Evolutionary conservation across 1,140 invertebrate species (phyloP).

Genomic region (Meloidogyne hapla): DNA sequence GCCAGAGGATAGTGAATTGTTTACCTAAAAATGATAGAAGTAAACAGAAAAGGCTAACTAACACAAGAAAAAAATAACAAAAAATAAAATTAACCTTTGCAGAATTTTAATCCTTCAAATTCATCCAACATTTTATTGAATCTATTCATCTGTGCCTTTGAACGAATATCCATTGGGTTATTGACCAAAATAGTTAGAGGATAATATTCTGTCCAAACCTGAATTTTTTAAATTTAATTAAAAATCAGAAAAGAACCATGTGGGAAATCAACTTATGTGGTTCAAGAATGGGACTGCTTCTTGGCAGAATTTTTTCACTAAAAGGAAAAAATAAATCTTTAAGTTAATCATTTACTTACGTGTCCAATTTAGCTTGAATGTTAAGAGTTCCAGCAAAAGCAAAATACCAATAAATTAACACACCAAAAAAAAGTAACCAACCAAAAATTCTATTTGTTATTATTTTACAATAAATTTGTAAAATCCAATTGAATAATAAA

Average conservation of each 20-base stretch:
- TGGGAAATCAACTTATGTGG: slow-evolving; percentile 57
- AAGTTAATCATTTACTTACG: neutral
- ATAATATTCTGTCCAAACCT: slow-evolving; percentile 60
- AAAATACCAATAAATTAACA: slow-evolving; percentile 56
- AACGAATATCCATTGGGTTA: slow-evolving; percentile 53
- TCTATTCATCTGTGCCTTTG: slow-evolving; percentile 4
- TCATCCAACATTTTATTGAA: slow-evolving; percentile 54
- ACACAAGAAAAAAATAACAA: neutral
- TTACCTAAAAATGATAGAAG: slow-evolving; percentile 28
- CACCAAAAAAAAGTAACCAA: slow-evolving; percentile 22
- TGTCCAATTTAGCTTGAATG: slow-evolving; percentile 35
- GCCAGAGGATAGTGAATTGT: slow-evolving; percentile 52
- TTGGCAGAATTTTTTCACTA: slow-evolving; percentile 54
- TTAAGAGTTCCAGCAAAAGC: slow-evolving; percentile 48
- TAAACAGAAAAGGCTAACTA: too few species aligned
- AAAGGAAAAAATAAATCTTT: neutral
- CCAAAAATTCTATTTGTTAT: slow-evolving; percentile 22
- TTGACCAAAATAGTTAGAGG: slow-evolving; percentile 62
- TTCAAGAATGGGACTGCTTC: slow-evolving; percentile 49
- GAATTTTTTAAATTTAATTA: too few species aligned
- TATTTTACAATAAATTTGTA: slow-evolving; percentile 33
- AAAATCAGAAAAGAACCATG: too few species aligned
- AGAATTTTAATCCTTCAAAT: slow-evolving; percentile 46
- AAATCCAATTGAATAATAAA: slow-evolving; percentile 7
- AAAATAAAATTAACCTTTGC: slow-evolving; percentile 27